Evolutionary conservation across 2,797 vertebrate species (phyloP).

Genomic region (Etheostoma nigrum): DNA sequence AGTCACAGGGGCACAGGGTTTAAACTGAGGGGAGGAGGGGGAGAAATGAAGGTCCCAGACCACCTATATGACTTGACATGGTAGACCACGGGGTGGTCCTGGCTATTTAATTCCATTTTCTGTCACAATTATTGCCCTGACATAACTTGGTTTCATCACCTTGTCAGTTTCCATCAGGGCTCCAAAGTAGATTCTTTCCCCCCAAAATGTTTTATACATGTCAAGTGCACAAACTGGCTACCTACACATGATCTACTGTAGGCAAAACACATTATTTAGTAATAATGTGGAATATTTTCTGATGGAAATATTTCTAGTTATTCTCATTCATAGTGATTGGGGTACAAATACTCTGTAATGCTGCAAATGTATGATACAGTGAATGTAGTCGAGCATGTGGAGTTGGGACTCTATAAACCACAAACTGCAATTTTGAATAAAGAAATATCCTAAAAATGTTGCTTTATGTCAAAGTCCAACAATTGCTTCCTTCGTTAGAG

Average conservation of each 20-base stretch:
- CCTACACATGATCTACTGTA: neutral
- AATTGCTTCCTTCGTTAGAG: conserved; percentile 7
- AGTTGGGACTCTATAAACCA: neutral
- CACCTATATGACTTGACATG: neutral
- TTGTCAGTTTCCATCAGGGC: conserved; percentile 1
- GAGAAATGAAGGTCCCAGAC: neutral
- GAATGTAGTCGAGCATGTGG: neutral
- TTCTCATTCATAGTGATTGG: neutral
- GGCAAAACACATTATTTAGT: neutral
- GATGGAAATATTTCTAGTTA: neutral
- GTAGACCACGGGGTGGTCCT: neutral
- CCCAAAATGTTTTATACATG: neutral
- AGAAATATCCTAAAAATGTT: neutral
- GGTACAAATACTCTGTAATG: neutral
- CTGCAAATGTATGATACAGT: neutral
- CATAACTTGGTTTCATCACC: neutral
- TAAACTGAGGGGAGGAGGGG: neutral
- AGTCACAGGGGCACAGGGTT: neutral
- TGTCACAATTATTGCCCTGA: neutral
- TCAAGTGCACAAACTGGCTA: neutral
- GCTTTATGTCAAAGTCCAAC: neutral
- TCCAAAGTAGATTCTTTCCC: neutral
- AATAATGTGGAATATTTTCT: too few relatives aligned
- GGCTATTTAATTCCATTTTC: conserved; percentile 19
- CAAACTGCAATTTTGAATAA: conserved; percentile 2